phyloP scores from a whole-genome alignment of 2,888 invertebrate species.

The Chouioia cunea region DNA sequence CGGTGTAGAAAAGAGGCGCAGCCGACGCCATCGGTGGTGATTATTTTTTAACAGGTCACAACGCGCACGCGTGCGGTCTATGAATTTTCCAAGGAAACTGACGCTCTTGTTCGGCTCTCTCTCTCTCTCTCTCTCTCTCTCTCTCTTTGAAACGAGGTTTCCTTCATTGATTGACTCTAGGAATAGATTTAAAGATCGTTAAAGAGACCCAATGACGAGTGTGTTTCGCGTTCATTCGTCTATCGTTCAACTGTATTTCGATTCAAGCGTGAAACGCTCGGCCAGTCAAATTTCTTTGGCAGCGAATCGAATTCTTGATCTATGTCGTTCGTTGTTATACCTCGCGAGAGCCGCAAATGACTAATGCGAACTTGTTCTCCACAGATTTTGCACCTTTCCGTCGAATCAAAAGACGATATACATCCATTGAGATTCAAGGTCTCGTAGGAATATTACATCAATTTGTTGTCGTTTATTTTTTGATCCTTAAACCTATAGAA shows the following conservation, averaged over 20 bases:
- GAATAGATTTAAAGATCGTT: not conserved
- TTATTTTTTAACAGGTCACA: not conserved
- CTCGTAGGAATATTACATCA: too few species aligned
- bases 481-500: too few species aligned
- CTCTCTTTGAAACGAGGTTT: slow-evolving; percentile 1
- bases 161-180: slow-evolving; percentile 31
- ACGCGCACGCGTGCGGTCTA: too few species aligned
- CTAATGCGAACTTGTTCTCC: slow-evolving; percentile 31
- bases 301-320: slow-evolving; percentile 15
- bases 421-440: too few species aligned
- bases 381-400: not conserved
- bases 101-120: too few species aligned
- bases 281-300: slow-evolving; percentile 27
- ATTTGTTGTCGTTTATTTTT: too few species aligned
- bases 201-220: slow-evolving; percentile 2
- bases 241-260: not conserved
- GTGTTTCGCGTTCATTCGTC: slow-evolving; percentile 6
- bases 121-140: too few species aligned
- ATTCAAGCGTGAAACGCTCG: too few species aligned
- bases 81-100: too few species aligned
- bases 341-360: slow-evolving; percentile 9
- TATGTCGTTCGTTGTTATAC: slow-evolving; percentile 15
- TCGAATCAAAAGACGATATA: not conserved
- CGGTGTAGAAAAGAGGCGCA: not conserved
- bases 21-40: slow-evolving; percentile 1